Evolutionary conservation across 2,113 vertebrate species (phyloP).

Genomic region (Ploceus nigricollis): DNA sequence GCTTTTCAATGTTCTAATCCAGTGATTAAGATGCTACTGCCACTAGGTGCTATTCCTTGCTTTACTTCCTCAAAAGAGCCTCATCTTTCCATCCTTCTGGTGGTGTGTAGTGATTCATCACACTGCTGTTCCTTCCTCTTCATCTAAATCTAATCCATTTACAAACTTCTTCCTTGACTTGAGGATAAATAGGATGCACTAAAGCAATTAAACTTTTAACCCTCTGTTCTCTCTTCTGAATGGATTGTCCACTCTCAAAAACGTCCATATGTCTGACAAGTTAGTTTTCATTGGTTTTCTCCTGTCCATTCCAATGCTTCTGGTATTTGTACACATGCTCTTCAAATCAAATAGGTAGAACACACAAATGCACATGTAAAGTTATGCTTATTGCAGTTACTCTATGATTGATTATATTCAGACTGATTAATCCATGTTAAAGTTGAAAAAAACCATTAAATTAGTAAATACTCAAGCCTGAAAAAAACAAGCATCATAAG

Average conservation of each 20-base stretch:
- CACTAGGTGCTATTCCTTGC: neutral
- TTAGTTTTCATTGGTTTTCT: neutral
- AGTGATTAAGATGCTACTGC: neutral
- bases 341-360: neutral
- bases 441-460: neutral
- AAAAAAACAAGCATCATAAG: neutral
- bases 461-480: neutral
- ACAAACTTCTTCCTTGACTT: neutral
- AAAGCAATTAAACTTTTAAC: neutral
- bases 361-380: neutral
- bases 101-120: neutral
- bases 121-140: neutral
- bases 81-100: neutral
- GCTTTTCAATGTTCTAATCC: neutral
- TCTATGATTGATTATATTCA: neutral
- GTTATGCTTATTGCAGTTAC: neutral
- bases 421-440: slow-evolving; percentile 1
- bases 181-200: neutral
- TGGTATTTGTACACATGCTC: neutral
- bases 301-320: neutral
- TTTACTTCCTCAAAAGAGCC: neutral
- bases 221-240: neutral
- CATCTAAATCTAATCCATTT: neutral
- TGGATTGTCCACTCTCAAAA: neutral
- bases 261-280: neutral